These are phyloP conservation scores for Pristionchus exspectatus DNA, from an alignment of 2,888 invertebrate species.

Conservation along the genomic window DNA sequence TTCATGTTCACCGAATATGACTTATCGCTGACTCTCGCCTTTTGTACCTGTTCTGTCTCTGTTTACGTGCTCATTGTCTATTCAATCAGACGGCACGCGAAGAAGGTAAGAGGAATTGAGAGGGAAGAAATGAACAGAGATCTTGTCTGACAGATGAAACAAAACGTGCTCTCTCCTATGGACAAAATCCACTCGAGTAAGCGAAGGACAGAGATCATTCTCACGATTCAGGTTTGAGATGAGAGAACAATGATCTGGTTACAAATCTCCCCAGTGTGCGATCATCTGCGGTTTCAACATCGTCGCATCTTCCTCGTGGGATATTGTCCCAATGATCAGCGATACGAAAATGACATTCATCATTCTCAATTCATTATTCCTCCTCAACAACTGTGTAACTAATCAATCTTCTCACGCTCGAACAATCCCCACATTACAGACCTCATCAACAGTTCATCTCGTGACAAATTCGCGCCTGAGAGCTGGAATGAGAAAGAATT, in stretches of 20 bases:
- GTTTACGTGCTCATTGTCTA: not conserved
- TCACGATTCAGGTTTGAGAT: not conserved
- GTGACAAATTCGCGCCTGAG: not conserved
- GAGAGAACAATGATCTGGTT: not conserved
- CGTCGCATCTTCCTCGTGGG: not conserved
- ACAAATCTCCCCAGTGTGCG: not conserved
- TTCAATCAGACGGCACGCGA: not conserved
- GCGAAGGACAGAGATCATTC: not conserved
- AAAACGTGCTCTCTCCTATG: not conserved
- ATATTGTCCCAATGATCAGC: not conserved
- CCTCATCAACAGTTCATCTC: not conserved
- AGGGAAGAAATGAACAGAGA: not conserved
- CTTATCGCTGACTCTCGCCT: not conserved
- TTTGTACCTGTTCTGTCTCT: not conserved
- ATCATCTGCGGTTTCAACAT: not conserved
- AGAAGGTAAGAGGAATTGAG: not conserved
- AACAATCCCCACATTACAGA: not conserved
- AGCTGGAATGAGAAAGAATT: not conserved
- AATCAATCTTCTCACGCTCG: not conserved
- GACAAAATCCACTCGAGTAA: not conserved
- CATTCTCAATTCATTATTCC: conserved; percentile 12
- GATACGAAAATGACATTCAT: not conserved
- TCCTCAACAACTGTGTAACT: not conserved
- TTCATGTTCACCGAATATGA: conserved; percentile 9
- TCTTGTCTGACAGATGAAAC: not conserved